Base-by-base conservation (phyloP, 2,113 vertebrate genomes). In the Oncorhynchus clarkii region DNA sequence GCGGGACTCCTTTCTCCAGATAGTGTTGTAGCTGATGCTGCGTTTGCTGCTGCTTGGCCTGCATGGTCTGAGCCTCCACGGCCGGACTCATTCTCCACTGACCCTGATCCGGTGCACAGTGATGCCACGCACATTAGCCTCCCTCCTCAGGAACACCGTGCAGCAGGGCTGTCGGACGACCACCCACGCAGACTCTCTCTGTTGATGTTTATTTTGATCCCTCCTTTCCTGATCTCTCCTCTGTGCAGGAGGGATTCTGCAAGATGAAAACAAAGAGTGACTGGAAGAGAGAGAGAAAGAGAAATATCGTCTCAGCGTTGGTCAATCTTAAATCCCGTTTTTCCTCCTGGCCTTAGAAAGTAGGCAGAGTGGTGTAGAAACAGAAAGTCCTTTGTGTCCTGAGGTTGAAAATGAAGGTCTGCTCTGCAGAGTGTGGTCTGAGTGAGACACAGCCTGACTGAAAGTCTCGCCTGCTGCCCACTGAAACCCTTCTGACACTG, bases 31-130 rank as follows among this genome's bases (percentile, higher is more conserved):
- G 87, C 22, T 83, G 77, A 80, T 86, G 85, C 69, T 69, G 39
- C 9, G 39, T 45, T 45, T 45, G 80, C 80, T 84, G 78, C 60
- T 78, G 94, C 89, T 97, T 96, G 92, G 95, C 94, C 90, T 97
- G 94, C 95, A 96, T 95, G 83, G 95, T 95, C 84, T 82, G 86
- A 87, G 86, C 85, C 94, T 97, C 95, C 87, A 96, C 96, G 77
- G 97, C 96, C 85, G 96, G 97, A 96, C 98, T 98, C 98, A 99
- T 99, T 94, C 95, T 99, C 96, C 87, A 77, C 86, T 87, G 82
- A 83, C 71, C 78, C 39, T 45, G 39, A 45, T 45, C 85, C 54
- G 84, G 67, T 84, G 49, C 51, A 54, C 51, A 86, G 79, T 88
- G 72, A 81, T 76, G 31, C 79, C 76, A 92, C 90, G 93, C 84